A percentile compares a stretch with the other conserved stretches of the same genome.
phyloP scores from a whole-genome alignment of 2,797 vertebrate species.

The Peromyscus attwateri region DNA sequence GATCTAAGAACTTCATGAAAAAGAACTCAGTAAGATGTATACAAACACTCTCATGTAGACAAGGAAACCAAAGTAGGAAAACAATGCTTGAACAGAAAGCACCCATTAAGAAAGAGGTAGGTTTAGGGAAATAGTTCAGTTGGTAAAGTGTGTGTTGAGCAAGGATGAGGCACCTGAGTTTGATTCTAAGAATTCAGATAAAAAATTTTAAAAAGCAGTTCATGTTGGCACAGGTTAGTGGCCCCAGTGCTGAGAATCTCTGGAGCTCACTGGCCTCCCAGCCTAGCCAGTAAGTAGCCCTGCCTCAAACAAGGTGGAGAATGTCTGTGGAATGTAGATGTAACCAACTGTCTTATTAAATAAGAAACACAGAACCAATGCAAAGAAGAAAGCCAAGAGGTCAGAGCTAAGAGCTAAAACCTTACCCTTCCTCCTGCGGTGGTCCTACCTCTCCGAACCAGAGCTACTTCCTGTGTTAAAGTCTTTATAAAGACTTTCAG shows the following conservation, averaged over 20 bases:
- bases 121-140: not conserved
- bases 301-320: not conserved
- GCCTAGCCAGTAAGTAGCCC: not conserved
- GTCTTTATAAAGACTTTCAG: no score
- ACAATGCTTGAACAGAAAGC: not conserved
- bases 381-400: no score
- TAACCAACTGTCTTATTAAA: no score
- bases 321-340: not conserved
- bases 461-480: no score
- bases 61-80: not conserved
- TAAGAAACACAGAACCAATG: no score
- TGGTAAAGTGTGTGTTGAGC: not conserved
- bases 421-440: no score
- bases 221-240: not conserved
- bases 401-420: no score
- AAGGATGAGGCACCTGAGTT: not conserved
- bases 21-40: not conserved
- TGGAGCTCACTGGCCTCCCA: not conserved
- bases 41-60: not conserved
- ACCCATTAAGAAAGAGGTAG: not conserved
- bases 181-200: not conserved
- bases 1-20: not conserved
- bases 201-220: not conserved
- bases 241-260: not conserved
- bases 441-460: no score